These are phyloP conservation scores for Matsumurasca onukii DNA, from an alignment of 1,140 invertebrate species.

Conservation along the genomic window DNA sequence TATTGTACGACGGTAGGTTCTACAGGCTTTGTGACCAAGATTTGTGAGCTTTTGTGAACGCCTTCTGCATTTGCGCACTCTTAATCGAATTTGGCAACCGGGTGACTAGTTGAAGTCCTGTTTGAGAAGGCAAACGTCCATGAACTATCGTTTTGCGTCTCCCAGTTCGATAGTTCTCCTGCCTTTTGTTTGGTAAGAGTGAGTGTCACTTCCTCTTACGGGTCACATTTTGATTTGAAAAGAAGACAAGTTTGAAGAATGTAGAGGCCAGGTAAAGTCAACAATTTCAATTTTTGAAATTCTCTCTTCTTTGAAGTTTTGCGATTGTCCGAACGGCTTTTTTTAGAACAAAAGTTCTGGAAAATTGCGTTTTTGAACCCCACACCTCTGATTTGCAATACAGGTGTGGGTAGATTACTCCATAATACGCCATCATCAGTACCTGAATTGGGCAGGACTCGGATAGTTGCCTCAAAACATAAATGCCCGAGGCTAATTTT, in stretches of 20 bases:
- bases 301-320: background rate
- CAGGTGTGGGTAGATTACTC: background rate
- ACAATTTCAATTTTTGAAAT: background rate
- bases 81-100: background rate
- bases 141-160: background rate
- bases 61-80: background rate
- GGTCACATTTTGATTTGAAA: background rate
- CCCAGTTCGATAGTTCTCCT: background rate
- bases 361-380: background rate
- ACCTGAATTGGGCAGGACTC: background rate
- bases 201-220: background rate
- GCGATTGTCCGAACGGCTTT: background rate
- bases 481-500: slow-evolving; percentile 6
- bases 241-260: background rate
- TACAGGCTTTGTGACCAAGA: background rate
- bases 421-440: background rate
- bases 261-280: background rate
- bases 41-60: background rate
- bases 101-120: background rate
- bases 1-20: too few relatives aligned
- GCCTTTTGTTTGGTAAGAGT: background rate
- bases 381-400: background rate
- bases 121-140: background rate
- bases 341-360: background rate
- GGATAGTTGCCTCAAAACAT: slow-evolving; percentile 10